These are phyloP conservation scores for Vireo altiloquus DNA, from an alignment of 2,113 vertebrate species.

Conservation along the genomic window DNA sequence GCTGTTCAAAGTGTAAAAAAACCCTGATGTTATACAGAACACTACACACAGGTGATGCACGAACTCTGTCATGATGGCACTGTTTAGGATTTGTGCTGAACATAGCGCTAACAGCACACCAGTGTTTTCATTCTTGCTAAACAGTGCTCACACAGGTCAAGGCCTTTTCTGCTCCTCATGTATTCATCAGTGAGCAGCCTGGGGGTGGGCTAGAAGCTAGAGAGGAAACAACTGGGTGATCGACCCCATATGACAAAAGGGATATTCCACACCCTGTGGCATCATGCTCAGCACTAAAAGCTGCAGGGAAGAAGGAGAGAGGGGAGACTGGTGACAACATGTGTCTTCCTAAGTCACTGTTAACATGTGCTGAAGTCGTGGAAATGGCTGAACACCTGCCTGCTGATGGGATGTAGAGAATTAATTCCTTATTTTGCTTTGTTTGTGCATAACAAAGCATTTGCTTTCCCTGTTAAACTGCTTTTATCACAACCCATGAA, in stretches of 20 bases:
- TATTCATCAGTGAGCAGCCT: neutral
- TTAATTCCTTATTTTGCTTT: neutral
- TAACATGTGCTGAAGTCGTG: neutral
- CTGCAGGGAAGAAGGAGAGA: neutral
- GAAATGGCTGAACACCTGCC: neutral
- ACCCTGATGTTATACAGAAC: neutral
- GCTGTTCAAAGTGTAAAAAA: conserved; percentile 65
- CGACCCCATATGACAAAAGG: neutral
- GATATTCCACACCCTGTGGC: neutral
- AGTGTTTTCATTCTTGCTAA: neutral
- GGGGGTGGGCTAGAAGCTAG: neutral
- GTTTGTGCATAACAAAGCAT: neutral
- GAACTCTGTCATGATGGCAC: neutral
- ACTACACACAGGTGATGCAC: neutral
- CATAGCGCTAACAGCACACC: neutral
- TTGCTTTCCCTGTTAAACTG: neutral
- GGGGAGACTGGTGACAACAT: neutral
- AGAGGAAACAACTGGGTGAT: neutral
- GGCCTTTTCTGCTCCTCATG: neutral
- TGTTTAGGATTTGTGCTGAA: neutral
- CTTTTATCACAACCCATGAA: neutral
- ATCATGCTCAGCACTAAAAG: neutral
- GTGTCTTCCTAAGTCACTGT: neutral
- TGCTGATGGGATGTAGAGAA: neutral
- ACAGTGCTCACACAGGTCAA: neutral